Evolutionary conservation across 1,140 invertebrate genomes (phyloP).

Genomic region (Atta texana): DNA sequence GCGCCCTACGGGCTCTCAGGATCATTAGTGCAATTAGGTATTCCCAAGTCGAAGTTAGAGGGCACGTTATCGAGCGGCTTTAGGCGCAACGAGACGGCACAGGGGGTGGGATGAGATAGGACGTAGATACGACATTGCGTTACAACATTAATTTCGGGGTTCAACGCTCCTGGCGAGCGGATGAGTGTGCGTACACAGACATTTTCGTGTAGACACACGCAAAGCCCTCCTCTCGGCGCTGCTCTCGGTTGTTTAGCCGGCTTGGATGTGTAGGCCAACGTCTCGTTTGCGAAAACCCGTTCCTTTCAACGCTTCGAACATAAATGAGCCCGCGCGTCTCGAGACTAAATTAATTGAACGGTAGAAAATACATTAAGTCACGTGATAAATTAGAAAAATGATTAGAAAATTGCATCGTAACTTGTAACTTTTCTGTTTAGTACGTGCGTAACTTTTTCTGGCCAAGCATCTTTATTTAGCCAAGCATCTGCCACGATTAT

Average conservation of each 20-base stretch:
- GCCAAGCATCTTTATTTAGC: background rate
- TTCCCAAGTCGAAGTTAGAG: constrained; percentile 69
- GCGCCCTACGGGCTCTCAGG: constrained; percentile 55
- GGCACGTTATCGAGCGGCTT: constrained; percentile 70
- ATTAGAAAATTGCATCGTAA: background rate
- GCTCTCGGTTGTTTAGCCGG: constrained; percentile 39
- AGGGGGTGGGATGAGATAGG: constrained; percentile 65
- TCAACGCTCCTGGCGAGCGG: constrained; percentile 77
- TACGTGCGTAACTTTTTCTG: background rate
- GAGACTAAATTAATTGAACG: constrained; percentile 18
- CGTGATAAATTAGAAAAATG: background rate
- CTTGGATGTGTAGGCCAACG: constrained; percentile 17
- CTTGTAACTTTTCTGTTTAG: background rate
- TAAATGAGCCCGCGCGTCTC: background rate
- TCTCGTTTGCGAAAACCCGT: constrained; percentile 42
- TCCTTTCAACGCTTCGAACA: constrained; percentile 13
- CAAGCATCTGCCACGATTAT: background rate
- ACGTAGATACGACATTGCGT: constrained; percentile 68
- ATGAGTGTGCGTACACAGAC: constrained; percentile 61
- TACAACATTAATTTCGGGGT: constrained; percentile 80
- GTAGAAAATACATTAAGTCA: background rate
- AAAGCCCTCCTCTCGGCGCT: constrained; percentile 61
- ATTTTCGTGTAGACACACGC: constrained; percentile 73
- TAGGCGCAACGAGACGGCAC: constrained; percentile 52
- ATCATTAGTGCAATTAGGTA: constrained; percentile 70